These are phyloP conservation scores for Heterodera schachtii DNA, from an alignment of 1,140 invertebrate species.

Conservation along the genomic window DNA sequence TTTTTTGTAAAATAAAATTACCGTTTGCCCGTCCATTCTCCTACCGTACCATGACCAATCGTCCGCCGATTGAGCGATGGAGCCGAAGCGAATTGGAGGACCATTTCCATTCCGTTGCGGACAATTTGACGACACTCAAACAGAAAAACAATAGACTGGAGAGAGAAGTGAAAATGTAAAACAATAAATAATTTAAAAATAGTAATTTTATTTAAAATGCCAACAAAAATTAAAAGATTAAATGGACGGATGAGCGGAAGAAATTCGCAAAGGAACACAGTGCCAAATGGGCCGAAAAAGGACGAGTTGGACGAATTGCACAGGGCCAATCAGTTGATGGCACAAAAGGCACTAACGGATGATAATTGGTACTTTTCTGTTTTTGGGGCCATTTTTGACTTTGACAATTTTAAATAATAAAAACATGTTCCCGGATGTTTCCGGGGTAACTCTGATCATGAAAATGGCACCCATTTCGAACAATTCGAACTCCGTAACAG, in stretches of 20 bases:
- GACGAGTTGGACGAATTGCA: conserved; percentile 24
- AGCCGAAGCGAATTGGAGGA: conserved; percentile 39
- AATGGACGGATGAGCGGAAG: conserved; percentile 17
- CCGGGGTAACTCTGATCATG: no score
- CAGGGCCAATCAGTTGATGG: conserved; percentile 24
- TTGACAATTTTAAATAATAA: no score
- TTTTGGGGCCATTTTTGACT: no score
- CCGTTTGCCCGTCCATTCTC: no score
- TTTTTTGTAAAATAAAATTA: no score
- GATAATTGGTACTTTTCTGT: no score
- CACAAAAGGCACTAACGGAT: conserved; percentile 4
- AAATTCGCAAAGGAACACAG: neutral
- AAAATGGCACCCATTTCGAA: no score
- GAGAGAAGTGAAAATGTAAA: conserved; percentile 40
- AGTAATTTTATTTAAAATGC: neutral
- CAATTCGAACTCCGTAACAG: no score
- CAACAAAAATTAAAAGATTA: conserved; percentile 1
- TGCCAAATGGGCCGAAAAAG: neutral
- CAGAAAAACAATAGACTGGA: conserved; percentile 36
- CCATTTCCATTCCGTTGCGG: conserved; percentile 39
- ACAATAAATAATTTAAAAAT: neutral
- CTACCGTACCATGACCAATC: neutral
- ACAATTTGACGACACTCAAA: conserved; percentile 16
- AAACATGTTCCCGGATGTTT: no score
- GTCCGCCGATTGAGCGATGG: conserved; percentile 40